Evolutionary conservation across 2,797 vertebrate species (phyloP).

Genomic region (Smutsia temminckii): DNA sequence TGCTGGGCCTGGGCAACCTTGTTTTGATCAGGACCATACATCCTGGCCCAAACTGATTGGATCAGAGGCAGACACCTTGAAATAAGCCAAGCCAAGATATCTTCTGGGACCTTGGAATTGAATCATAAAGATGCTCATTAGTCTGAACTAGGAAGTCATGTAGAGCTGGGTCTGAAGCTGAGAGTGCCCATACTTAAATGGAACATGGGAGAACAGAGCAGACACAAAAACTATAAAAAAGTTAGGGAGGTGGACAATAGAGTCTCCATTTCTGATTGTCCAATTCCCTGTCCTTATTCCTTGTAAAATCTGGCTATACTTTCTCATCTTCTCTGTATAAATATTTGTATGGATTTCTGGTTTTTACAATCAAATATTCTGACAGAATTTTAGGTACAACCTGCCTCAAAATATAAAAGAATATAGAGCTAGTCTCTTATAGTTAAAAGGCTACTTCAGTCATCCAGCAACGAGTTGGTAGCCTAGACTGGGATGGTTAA

Average conservation of each 20-base stretch:
- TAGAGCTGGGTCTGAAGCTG: background rate
- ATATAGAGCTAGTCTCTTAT: background rate
- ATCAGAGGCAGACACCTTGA: constrained; percentile 2
- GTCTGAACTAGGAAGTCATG: background rate
- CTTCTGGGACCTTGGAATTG: constrained; percentile 26
- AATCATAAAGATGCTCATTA: background rate
- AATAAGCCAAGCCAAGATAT: background rate
- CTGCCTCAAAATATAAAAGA: background rate
- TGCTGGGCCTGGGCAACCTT: background rate
- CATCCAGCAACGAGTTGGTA: background rate
- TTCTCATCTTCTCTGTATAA: background rate
- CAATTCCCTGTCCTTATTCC: background rate
- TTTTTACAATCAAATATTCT: constrained; percentile 29
- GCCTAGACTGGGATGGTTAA: background rate
- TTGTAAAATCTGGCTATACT: background rate
- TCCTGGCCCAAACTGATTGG: background rate
- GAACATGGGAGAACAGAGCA: background rate
- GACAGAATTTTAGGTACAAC: background rate
- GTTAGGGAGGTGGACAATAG: background rate
- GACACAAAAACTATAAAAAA: background rate
- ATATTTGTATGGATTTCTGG: background rate
- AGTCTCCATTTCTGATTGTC: background rate
- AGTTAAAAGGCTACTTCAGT: background rate
- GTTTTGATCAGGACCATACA: background rate
- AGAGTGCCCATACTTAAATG: background rate